Percentiles rank a stretch among this genome's conserved stretches.
These are phyloP conservation scores for Noctua janthina DNA, from an alignment of 2,888 invertebrate genomes.

Conservation along the genomic window DNA sequence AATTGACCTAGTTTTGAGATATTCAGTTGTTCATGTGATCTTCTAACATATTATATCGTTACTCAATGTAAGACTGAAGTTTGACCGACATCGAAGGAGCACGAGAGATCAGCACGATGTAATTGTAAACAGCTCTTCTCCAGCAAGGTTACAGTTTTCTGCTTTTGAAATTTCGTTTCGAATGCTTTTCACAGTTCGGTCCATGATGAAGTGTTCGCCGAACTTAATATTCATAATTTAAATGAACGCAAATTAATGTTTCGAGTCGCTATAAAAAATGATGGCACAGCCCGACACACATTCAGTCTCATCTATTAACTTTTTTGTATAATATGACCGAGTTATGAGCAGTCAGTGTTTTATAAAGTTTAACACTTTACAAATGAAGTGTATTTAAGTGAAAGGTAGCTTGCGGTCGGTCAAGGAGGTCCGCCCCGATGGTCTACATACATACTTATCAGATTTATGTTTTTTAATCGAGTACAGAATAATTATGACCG, in stretches of 20 bases:
- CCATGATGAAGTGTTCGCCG: background rate
- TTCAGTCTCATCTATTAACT: conserved; percentile 19
- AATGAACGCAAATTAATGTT: background rate
- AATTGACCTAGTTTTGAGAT: background rate
- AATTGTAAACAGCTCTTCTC: background rate
- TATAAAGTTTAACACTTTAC: conserved; percentile 52
- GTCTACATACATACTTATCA: conserved; percentile 71
- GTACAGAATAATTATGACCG: conserved; percentile 18
- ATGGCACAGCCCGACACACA: conserved; percentile 25
- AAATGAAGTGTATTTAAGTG: conserved; percentile 74
- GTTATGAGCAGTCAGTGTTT: conserved; percentile 32
- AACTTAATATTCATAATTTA: background rate
- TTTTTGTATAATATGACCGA: conserved; percentile 44
- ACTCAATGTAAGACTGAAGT: background rate
- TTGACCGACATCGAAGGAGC: background rate
- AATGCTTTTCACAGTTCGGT: background rate
- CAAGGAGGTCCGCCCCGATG: conserved; percentile 83
- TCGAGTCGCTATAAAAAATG: conserved; percentile 25
- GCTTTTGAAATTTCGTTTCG: background rate
- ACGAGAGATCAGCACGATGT: background rate
- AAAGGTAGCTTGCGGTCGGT: conserved; percentile 81
- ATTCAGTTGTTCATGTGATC: background rate
- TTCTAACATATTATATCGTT: background rate
- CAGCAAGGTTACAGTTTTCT: background rate
- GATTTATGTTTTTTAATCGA: conserved; percentile 54